Conservation (phyloP, 2,797 vertebrate species). For the Crocodylus rhombifer region DNA sequence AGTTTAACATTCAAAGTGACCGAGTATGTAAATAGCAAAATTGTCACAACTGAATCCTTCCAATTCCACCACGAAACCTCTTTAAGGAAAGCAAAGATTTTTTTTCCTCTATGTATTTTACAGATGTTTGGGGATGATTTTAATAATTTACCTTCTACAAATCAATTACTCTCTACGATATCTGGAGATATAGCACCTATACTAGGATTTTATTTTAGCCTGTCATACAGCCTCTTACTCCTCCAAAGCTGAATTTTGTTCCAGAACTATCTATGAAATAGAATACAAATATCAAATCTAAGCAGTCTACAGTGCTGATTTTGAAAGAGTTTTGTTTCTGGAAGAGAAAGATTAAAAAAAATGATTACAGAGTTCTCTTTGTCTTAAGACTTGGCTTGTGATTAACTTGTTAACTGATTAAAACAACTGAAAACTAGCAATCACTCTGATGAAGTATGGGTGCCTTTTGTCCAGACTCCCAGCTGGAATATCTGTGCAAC, state of each 20-base stretch:
- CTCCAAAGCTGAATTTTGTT: slow-evolving; percentile 7
- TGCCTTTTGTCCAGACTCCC: background rate
- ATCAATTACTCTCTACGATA: slow-evolving; percentile 6
- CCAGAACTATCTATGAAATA: background rate
- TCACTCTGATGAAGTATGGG: too few species aligned
- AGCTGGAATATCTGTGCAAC: background rate
- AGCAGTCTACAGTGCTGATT: slow-evolving; percentile 20
- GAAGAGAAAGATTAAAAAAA: slow-evolving; percentile 18
- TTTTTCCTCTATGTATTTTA: slow-evolving; percentile 11
- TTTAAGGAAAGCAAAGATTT: background rate
- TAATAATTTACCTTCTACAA: slow-evolving; percentile 12
- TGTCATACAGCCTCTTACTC: background rate
- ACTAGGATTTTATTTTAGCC: background rate
- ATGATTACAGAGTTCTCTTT: background rate
- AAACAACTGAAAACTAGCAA: background rate
- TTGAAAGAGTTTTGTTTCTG: background rate
- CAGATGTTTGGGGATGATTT: background rate
- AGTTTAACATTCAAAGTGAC: slow-evolving; percentile 17
- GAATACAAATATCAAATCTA: slow-evolving; percentile 10
- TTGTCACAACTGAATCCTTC: background rate
- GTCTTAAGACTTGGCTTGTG: background rate
- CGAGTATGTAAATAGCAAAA: slow-evolving; percentile 32
- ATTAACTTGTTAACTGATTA: background rate
- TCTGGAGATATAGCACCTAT: slow-evolving; percentile 2
- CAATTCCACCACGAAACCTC: background rate